Conservation (phyloP, 1,140 invertebrate species). For the Meteorus sp. region DNA sequence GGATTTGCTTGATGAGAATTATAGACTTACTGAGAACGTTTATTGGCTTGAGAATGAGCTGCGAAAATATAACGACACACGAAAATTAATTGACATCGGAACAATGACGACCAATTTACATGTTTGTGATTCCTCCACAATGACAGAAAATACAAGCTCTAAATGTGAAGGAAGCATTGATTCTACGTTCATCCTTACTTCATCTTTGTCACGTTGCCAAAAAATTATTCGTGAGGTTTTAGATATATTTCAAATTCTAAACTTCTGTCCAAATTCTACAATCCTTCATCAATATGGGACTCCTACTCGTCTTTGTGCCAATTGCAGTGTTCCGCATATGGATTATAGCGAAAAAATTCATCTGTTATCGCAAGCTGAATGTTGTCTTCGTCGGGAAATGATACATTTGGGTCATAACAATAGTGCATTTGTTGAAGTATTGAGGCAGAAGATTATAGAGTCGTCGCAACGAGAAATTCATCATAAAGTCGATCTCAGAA, state of each 20-base stretch:
- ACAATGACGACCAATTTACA: constrained; percentile 28
- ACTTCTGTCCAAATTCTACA: too few species aligned
- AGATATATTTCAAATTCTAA: too few species aligned
- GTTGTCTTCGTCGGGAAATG: constrained; percentile 39
- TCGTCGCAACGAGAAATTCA: constrained; percentile 52
- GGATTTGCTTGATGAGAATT: constrained; percentile 45
- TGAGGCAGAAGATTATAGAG: constrained; percentile 56
- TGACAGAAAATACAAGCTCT: not conserved
- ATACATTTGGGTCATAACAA: constrained; percentile 53
- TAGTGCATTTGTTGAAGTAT: constrained; percentile 52
- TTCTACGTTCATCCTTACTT: not conserved
- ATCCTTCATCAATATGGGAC: too few species aligned
- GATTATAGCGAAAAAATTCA: constrained; percentile 34
- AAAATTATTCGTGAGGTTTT: constrained; percentile 17
- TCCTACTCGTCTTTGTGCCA: too few species aligned
- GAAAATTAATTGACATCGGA: constrained; percentile 8
- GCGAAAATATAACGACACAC: constrained; percentile 17
- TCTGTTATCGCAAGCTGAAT: constrained; percentile 31
- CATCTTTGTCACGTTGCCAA: constrained; percentile 13
- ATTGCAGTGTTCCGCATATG: constrained; percentile 29
- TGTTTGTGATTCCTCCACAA: constrained; percentile 1
- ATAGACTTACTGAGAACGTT: constrained; percentile 38
- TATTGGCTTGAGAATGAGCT: constrained; percentile 43
- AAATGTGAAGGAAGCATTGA: not conserved
- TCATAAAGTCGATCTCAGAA: constrained; percentile 41